A percentile compares a stretch with the other conserved stretches of the same genome.
Conservation (phyloP, 2,113 vertebrate genomes). For the Tyrannus savana region DNA sequence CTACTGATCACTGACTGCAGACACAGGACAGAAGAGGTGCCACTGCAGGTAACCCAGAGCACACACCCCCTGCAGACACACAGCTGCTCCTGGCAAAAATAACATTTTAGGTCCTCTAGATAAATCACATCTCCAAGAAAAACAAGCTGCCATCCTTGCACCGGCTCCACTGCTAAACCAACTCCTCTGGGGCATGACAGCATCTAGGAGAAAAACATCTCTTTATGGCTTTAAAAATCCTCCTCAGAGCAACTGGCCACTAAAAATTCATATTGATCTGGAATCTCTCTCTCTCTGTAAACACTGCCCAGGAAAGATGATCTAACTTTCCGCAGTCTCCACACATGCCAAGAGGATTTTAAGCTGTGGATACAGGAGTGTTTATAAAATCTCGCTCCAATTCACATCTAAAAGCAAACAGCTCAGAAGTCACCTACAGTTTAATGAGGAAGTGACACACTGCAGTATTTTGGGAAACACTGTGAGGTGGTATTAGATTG, state of each 20-base stretch:
- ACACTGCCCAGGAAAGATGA: not conserved
- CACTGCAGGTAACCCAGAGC: not conserved
- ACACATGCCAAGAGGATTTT: not conserved
- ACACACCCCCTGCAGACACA: not conserved
- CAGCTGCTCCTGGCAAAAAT: not conserved
- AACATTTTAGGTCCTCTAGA: not conserved
- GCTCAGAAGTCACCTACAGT: not conserved
- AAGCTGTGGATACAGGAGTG: not conserved
- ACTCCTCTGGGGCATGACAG: not conserved
- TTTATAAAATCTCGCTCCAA: not conserved
- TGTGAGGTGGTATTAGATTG: not conserved
- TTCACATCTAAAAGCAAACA: not conserved
- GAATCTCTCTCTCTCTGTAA: not conserved
- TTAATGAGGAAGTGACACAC: not conserved
- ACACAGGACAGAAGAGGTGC: not conserved
- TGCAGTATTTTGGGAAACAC: not conserved
- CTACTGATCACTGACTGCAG: not conserved
- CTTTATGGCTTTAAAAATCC: not conserved
- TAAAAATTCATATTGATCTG: not conserved
- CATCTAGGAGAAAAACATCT: not conserved
- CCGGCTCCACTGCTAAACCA: not conserved
- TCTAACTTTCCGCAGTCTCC: not conserved
- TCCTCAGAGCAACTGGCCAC: not conserved
- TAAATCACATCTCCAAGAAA: not conserved
- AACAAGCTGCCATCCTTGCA: not conserved